phyloP scores from a whole-genome alignment of 1,140 invertebrate species.

The Drosophila sp. region DNA sequence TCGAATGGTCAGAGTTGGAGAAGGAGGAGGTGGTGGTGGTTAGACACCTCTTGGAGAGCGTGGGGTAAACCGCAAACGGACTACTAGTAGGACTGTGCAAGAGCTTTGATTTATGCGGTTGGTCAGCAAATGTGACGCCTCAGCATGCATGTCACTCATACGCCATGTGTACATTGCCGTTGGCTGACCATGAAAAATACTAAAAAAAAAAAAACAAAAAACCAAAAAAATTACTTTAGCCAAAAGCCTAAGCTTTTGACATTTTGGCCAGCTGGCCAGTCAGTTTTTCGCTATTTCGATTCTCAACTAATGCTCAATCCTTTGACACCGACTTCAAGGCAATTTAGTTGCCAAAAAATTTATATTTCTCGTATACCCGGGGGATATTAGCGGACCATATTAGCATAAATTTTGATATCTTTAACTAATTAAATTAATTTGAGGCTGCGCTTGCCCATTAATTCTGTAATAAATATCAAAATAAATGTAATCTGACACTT shows the following conservation, averaged over 20 bases:
- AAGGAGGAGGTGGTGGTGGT: constrained; percentile 1
- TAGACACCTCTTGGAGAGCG: constrained; percentile 32
- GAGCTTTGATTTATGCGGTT: constrained; percentile 70
- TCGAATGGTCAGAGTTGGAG: not conserved
- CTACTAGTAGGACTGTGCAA: constrained; percentile 36
- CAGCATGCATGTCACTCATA: constrained; percentile 79
- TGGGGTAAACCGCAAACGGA: constrained; percentile 32
- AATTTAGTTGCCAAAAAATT: constrained; percentile 26
- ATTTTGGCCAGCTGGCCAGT: constrained; percentile 59
- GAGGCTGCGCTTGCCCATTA: constrained; percentile 63
- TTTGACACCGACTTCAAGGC: constrained; percentile 59
- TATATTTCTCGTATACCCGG: constrained; percentile 21
- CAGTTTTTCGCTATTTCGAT: constrained; percentile 43
- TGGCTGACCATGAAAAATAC: constrained; percentile 65
- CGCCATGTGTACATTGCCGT: constrained; percentile 59
- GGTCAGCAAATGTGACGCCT: constrained; percentile 75
- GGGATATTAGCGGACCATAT: constrained; percentile 37
- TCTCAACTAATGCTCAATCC: constrained; percentile 47
- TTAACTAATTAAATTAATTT: constrained; percentile 78
- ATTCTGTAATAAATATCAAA: constrained; percentile 76
- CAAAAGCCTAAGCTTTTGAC: constrained; percentile 69
- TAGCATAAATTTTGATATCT: constrained; percentile 56
- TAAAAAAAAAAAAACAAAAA: not conserved
- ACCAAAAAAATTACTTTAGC: constrained; percentile 16
- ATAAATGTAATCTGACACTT: constrained; percentile 80